phyloP scores from a whole-genome alignment of 2,888 invertebrate species.

The Flabesymbios commensalis region DNA sequence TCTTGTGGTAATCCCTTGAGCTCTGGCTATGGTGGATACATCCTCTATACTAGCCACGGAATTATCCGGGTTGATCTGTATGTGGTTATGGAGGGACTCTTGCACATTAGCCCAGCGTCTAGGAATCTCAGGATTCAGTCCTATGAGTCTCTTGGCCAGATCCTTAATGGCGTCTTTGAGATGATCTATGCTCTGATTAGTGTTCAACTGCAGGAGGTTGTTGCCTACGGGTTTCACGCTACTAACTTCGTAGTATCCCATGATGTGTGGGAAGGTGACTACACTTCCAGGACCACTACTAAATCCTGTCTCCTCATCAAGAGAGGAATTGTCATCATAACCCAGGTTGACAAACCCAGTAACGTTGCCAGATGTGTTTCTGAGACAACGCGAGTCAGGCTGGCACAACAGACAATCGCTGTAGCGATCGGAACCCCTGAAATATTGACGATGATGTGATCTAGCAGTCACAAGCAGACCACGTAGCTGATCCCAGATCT shows the following conservation, averaged over 20 bases:
- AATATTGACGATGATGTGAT: conserved; percentile 27
- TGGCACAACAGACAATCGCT: conserved; percentile 33
- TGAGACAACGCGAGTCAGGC: conserved; percentile 22
- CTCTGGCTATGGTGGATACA: conserved; percentile 22
- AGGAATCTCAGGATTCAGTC: conserved; percentile 30
- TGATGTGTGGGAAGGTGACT: conserved; percentile 32
- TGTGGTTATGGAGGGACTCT: conserved; percentile 31
- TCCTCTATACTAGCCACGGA: conserved; percentile 19
- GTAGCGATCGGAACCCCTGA: conserved; percentile 20
- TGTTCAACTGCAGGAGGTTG: conserved; percentile 12
- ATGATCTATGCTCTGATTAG: conserved; percentile 30
- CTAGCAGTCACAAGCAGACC: conserved; percentile 22
- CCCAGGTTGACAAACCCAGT: conserved; percentile 32
- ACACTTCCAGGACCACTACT: conserved; percentile 3
- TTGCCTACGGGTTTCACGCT: conserved; percentile 28
- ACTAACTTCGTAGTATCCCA: conserved; percentile 36
- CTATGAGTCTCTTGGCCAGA: conserved; percentile 16
- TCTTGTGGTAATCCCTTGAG: conserved; percentile 18
- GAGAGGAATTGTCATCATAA: conserved; percentile 12
- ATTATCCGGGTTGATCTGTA: conserved; percentile 11
- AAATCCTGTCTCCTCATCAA: conserved; percentile 17
- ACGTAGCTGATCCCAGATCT: conserved; percentile 34
- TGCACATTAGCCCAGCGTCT: conserved; percentile 29
- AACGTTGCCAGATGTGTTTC: conserved; percentile 7
- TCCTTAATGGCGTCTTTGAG: conserved; percentile 28